phyloP scores from a whole-genome alignment of 2,797 vertebrate species.

The Chanos chanos region DNA sequence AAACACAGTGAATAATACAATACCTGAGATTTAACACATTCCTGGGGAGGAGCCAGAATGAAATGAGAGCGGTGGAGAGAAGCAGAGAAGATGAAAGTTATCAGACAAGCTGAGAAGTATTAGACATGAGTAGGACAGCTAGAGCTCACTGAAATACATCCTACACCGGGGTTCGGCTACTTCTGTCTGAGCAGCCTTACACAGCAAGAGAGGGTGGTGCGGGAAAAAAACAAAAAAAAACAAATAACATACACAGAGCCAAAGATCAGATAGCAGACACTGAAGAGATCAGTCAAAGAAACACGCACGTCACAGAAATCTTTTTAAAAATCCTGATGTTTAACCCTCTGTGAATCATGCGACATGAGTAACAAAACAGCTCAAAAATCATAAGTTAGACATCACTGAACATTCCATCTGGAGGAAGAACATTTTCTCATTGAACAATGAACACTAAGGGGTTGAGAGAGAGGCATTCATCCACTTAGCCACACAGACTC shows the following conservation, averaged over 20 bases:
- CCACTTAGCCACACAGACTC: too few species aligned
- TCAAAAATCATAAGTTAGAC: not conserved
- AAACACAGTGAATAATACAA: conserved; percentile 75
- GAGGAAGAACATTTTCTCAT: too few species aligned
- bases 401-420: too few species aligned
- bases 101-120: conserved; percentile 46
- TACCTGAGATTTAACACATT: conserved; percentile 98
- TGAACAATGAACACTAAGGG: too few species aligned
- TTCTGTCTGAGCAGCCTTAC: not conserved
- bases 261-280: too few species aligned
- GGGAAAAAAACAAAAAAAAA: not conserved
- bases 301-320: too few species aligned
- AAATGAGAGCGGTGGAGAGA: conserved; percentile 86
- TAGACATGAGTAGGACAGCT: conserved; percentile 4
- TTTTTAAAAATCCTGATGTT: too few species aligned
- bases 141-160: conserved; percentile 24
- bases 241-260: not conserved
- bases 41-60: conserved; percentile 85
- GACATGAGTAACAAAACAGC: too few species aligned
- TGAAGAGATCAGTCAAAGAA: too few species aligned
- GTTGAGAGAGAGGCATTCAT: too few species aligned
- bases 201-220: conserved; percentile 26
- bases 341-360: too few species aligned
- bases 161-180: conserved; percentile 27
- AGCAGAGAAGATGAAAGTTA: conserved; percentile 91